phyloP scores from a whole-genome alignment of 2,113 vertebrate genomes.

The Copsychus sechellarum region DNA sequence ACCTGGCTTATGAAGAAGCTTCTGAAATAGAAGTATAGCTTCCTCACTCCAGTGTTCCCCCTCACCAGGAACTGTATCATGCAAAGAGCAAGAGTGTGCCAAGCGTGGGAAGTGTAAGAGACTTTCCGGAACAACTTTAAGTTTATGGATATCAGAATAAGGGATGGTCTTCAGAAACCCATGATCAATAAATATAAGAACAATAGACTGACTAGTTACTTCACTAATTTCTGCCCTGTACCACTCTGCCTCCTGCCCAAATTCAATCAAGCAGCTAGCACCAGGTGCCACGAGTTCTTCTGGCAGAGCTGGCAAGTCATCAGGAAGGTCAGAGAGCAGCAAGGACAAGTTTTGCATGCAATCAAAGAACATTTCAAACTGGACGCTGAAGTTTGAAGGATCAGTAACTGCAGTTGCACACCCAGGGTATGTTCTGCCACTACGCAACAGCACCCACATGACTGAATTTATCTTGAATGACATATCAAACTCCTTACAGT shows the following conservation, averaged over 20 bases:
- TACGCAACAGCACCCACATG: constrained; percentile 60
- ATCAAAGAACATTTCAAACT: constrained; percentile 76
- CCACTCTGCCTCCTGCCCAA: constrained; percentile 73
- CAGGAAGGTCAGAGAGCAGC: constrained; percentile 74
- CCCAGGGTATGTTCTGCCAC: constrained; percentile 64
- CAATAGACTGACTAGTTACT: constrained; percentile 49
- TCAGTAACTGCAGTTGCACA: constrained; percentile 74
- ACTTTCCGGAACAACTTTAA: constrained; percentile 77
- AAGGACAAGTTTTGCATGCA: constrained; percentile 70
- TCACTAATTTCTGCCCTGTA: constrained; percentile 81
- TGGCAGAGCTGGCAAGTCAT: constrained; percentile 67
- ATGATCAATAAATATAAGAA: constrained; percentile 81
- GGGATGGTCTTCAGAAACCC: constrained; percentile 73
- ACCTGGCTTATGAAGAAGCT: constrained; percentile 70
- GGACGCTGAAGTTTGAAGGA: constrained; percentile 82
- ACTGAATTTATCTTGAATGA: constrained; percentile 7
- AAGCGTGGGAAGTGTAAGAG: constrained; percentile 74
- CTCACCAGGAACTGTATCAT: constrained; percentile 69
- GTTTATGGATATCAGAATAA: constrained; percentile 53
- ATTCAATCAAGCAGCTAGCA: constrained; percentile 76
- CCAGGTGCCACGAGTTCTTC: constrained; percentile 70
- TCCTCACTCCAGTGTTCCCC: constrained; percentile 78
- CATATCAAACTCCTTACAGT: background rate
- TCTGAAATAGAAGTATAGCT: constrained; percentile 73
- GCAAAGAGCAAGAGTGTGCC: constrained; percentile 77